These are phyloP conservation scores for Fulmarus glacialis DNA, from an alignment of 2,113 vertebrate species.

Conservation along the genomic window DNA sequence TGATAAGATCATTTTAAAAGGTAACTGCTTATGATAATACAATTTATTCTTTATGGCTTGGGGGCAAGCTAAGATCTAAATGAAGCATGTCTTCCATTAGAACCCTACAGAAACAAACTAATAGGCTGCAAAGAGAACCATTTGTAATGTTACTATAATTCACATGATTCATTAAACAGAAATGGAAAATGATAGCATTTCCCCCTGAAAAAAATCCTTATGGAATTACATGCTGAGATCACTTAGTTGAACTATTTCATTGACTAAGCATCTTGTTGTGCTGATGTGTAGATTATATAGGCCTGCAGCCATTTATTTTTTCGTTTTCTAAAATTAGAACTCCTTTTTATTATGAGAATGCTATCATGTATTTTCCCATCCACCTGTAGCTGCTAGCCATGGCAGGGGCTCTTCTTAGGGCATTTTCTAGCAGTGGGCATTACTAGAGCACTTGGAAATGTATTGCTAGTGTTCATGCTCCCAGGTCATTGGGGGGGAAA, in stretches of 20 bases:
- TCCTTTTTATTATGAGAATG: not conserved
- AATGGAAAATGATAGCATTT: constrained; percentile 96
- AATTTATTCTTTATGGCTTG: constrained; percentile 90
- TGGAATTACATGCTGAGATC: constrained; percentile 88
- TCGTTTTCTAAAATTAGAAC: constrained; percentile 53
- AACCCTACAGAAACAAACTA: constrained; percentile 99
- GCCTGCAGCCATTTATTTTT: constrained; percentile 57
- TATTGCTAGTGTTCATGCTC: not conserved
- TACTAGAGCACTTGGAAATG: not conserved
- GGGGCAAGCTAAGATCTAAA: constrained; percentile 88
- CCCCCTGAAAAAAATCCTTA: constrained; percentile 86
- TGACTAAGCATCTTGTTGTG: constrained; percentile 90
- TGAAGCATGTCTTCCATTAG: constrained; percentile 97
- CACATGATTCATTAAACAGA: constrained; percentile 99
- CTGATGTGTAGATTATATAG: constrained; percentile 78
- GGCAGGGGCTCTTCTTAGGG: not conserved
- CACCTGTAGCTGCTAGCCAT: not conserved
- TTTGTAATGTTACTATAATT: constrained; percentile 99
- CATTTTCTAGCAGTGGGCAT: not conserved
- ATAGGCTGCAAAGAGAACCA: constrained; percentile 96
- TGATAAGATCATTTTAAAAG: constrained; percentile 86
- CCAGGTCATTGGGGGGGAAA: not conserved
- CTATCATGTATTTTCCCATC: not conserved
- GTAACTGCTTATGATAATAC: constrained; percentile 93
- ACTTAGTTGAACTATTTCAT: constrained; percentile 90